Evolutionary conservation across 2,797 vertebrate genomes (phyloP).

Genomic region (Taenioides sp.): DNA sequence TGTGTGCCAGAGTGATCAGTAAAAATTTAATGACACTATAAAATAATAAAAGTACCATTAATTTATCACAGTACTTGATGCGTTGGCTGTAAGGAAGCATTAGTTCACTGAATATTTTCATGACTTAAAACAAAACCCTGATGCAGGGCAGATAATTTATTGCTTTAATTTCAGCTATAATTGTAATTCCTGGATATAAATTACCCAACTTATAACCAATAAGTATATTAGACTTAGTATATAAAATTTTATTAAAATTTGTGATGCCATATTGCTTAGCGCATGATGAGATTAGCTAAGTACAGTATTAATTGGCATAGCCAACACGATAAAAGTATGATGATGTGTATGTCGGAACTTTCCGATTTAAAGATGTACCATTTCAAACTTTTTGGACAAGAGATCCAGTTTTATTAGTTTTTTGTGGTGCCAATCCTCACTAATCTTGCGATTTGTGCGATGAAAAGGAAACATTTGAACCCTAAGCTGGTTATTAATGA

Average conservation of each 20-base stretch:
- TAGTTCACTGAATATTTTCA: conserved; percentile 95
- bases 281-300: conserved; percentile 25
- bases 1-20: conserved; percentile 98
- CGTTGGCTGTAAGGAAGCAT: conserved; percentile 92
- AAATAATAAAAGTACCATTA: conserved; percentile 99
- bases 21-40: conserved; percentile 99
- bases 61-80: conserved; percentile 97
- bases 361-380: conserved; percentile 7
- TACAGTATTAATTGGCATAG: conserved; percentile 69
- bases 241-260: conserved; percentile 98
- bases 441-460: conserved; percentile 62
- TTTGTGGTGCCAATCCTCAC: conserved; percentile 51
- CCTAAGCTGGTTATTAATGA: conserved; percentile 70
- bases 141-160: conserved; percentile 89
- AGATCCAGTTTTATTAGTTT: conserved; percentile 45
- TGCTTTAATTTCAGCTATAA: conserved; percentile 87
- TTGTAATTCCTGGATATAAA: conserved; percentile 90
- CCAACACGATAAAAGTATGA: conserved; percentile 35
- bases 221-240: conserved; percentile 98
- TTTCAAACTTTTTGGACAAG: conserved; percentile 34
- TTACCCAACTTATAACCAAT: conserved; percentile 94
- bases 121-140: conserved; percentile 90
- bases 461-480: conserved; percentile 62
- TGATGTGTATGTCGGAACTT: conserved; percentile 1
- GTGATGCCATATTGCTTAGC: conserved; percentile 82